These are phyloP conservation scores for Hypanus sabinus DNA, from an alignment of 2,113 vertebrate species.

Conservation along the genomic window DNA sequence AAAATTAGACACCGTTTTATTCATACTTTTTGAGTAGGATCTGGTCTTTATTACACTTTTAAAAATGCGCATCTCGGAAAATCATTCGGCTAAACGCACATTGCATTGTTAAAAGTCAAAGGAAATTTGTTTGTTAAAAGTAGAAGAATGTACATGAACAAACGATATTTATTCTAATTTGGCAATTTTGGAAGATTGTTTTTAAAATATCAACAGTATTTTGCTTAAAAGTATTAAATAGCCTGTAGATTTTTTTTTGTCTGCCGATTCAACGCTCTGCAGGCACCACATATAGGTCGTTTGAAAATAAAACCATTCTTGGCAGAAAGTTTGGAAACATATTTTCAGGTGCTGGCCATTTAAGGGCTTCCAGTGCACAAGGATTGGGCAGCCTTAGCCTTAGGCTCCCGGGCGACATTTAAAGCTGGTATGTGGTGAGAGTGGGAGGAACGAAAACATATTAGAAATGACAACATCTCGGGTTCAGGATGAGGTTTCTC, in stretches of 20 bases:
- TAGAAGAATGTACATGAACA: not conserved
- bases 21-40: not conserved
- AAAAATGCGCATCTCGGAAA: slow-evolving; percentile 5
- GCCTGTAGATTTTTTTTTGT: not conserved
- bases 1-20: not conserved
- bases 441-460: not conserved
- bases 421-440: not conserved
- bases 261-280: not conserved
- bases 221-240: not conserved
- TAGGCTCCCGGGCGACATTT: not conserved
- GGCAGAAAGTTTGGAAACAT: not conserved
- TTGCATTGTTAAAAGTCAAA: not conserved
- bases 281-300: not conserved
- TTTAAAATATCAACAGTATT: not conserved
- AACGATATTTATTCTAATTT: not conserved
- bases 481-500: not conserved
- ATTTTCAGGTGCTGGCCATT: not conserved
- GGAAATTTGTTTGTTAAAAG: not conserved
- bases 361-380: not conserved
- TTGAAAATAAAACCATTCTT: not conserved
- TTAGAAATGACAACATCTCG: not conserved
- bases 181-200: not conserved
- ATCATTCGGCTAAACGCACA: not conserved
- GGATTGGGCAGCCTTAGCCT: not conserved
- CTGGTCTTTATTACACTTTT: not conserved